Conservation (phyloP, 1,140 invertebrate species). For the Trachymyrmex cornetzi region DNA sequence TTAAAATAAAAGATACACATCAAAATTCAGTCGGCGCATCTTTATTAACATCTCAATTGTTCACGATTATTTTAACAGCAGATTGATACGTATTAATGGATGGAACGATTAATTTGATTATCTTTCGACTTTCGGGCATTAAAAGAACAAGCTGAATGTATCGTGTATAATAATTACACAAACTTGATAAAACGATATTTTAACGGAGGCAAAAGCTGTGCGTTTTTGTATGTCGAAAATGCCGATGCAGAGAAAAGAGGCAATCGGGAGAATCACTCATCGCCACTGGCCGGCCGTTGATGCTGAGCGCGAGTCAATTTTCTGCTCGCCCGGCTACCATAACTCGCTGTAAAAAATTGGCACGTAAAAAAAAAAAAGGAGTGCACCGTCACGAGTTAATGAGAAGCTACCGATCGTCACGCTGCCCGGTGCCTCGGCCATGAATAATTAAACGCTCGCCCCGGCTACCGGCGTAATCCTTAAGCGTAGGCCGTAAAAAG, state of each 20-base stretch:
- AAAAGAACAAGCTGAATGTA: neutral
- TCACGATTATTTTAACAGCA: neutral
- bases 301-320: constrained; percentile 67
- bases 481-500: constrained; percentile 76
- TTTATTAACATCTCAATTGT: neutral
- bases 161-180: constrained; percentile 9
- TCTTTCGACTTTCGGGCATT: neutral
- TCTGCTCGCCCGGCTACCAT: constrained; percentile 62
- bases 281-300: constrained; percentile 12
- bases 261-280: constrained; percentile 45
- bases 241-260: constrained; percentile 32
- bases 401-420: constrained; percentile 73
- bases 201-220: constrained; percentile 13
- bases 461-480: constrained; percentile 67
- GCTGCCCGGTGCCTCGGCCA: constrained; percentile 55
- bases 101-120: constrained; percentile 10
- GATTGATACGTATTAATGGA: neutral
- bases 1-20: constrained; percentile 6
- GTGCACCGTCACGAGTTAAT: constrained; percentile 65
- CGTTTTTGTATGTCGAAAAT: constrained; percentile 46
- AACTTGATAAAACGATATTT: constrained; percentile 31
- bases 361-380: constrained; percentile 60
- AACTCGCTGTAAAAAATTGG: constrained; percentile 73
- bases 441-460: constrained; percentile 73
- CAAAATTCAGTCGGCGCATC: neutral